Base-by-base conservation (phyloP, 2,113 vertebrate species). In the Cairina moschata region DNA sequence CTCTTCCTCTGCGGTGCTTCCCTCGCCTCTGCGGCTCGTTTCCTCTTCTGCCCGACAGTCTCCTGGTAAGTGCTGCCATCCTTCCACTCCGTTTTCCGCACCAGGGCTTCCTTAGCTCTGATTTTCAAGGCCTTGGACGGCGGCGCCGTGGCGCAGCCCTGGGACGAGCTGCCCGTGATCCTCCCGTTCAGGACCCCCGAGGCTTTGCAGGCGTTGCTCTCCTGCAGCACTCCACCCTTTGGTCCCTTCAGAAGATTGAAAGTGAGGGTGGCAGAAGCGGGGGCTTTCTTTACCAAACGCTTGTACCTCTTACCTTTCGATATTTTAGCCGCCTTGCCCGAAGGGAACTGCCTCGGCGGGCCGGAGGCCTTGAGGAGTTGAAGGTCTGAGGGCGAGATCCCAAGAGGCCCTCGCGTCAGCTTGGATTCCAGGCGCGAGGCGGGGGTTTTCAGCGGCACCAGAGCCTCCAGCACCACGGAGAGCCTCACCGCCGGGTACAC, bases 401-500 rank as follows among this genome's bases (percentile, higher is more conserved):
- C 97, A 6, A 97, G 86, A 16, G 9, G 91, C 12, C 97, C 95
- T 54, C 42, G 88, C 15, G 95, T 96, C 90, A 96, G 97, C 81
- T 96, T 98, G 72, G 97, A 84, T 59, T 97, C 94, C 92, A 98
- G 96, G 71, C 97, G 97, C 68, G 97, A 94, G 0, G 96, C 17
- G 1, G 96, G 69, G 2, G 97, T 81, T 95, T 98, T 98, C 81
- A 98, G 91, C 0, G 98, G 98, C 80, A 98, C 98, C 90, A 98
- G 93, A 44, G 98, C 97, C 94, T 98, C 98, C 54, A 98, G 95
- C 26, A 98, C 98, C 52, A 98, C 98, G 0, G 98, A 98, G 23
- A 98, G 95, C 62, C 96, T 97, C 98, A 98, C 93, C 68, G 98
- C 98, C 44, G 98, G 98, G 60, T 98, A 98, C 63, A 98, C 98